A percentile compares a stretch with the other conserved stretches of the same genome.
Conservation (phyloP, 2,113 vertebrate species). For the Seriola rivoliana region DNA sequence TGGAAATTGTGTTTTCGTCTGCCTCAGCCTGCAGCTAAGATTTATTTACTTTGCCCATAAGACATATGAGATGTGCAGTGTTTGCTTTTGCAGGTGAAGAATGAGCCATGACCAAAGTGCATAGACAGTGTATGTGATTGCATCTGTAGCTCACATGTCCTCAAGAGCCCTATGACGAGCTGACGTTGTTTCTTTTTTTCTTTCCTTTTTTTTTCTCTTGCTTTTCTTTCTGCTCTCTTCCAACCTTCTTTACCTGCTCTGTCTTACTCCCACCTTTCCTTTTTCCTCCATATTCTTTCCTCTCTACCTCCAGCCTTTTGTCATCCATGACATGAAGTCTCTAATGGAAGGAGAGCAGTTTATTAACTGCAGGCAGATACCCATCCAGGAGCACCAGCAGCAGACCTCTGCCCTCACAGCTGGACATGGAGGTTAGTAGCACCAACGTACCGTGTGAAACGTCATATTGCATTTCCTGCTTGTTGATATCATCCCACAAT, state of each 20-base stretch:
- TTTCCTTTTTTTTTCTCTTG: not conserved
- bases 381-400: conserved; percentile 84
- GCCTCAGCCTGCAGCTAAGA: conserved; percentile 15
- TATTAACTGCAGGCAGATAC: conserved; percentile 91
- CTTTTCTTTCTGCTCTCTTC: not conserved
- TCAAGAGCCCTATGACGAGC: conserved; percentile 5
- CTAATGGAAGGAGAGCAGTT: conserved; percentile 96
- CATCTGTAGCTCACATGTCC: conserved; percentile 24
- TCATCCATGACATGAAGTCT: conserved; percentile 99
- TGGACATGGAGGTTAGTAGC: conserved; percentile 77
- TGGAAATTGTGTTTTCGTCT: conserved; percentile 30
- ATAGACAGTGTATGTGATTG: conserved; percentile 22
- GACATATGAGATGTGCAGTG: conserved; percentile 8
- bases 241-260: not conserved
- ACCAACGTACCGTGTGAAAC: too few relatives aligned
- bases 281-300: not conserved
- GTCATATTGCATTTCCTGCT: too few relatives aligned
- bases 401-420: conserved; percentile 31
- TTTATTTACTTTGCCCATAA: conserved; percentile 37
- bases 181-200: not conserved
- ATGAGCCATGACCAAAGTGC: conserved; percentile 37
- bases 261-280: not conserved
- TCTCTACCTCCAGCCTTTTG: conserved; percentile 88
- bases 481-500: not conserved
- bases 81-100: conserved; percentile 38